Conservation (phyloP, 2,888 invertebrate genomes). For the Incurvaria masculella region DNA sequence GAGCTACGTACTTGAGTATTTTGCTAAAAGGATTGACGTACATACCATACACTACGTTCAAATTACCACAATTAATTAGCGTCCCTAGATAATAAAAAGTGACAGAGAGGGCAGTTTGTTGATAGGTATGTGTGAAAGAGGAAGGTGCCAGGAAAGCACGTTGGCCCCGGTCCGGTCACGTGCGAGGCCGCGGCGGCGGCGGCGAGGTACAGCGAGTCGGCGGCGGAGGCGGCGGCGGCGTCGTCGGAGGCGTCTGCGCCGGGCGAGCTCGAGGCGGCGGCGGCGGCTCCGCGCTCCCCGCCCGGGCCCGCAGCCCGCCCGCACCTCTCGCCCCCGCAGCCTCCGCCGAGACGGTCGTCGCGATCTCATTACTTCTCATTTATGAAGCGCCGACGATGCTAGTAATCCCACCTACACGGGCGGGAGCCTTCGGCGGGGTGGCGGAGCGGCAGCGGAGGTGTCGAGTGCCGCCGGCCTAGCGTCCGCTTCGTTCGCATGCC, state of each 20-base stretch:
- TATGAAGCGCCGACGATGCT: neutral
- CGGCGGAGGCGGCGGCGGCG: constrained; percentile 32
- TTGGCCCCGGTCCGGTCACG: neutral
- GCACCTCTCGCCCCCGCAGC: neutral
- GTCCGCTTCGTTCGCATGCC: too few relatives aligned
- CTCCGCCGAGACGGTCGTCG: neutral
- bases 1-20: too few relatives aligned
- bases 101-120: too few relatives aligned
- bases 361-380: neutral
- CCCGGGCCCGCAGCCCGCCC: constrained; percentile 12
- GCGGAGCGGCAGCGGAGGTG: too few relatives aligned
- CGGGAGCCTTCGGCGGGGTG: too few relatives aligned
- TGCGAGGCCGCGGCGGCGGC: constrained; percentile 3
- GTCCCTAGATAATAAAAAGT: too few relatives aligned
- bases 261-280: constrained; percentile 46
- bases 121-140: neutral
- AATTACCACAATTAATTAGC: too few relatives aligned
- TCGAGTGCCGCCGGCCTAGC: too few relatives aligned
- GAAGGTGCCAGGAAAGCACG: neutral
- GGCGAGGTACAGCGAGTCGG: constrained; percentile 47
- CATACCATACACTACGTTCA: too few relatives aligned
- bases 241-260: constrained; percentile 28
- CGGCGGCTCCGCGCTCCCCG: constrained; percentile 39
- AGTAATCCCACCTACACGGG: neutral
- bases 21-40: too few relatives aligned